Base-by-base conservation (phyloP, 1,140 invertebrate genomes). In the Samia ricini region DNA sequence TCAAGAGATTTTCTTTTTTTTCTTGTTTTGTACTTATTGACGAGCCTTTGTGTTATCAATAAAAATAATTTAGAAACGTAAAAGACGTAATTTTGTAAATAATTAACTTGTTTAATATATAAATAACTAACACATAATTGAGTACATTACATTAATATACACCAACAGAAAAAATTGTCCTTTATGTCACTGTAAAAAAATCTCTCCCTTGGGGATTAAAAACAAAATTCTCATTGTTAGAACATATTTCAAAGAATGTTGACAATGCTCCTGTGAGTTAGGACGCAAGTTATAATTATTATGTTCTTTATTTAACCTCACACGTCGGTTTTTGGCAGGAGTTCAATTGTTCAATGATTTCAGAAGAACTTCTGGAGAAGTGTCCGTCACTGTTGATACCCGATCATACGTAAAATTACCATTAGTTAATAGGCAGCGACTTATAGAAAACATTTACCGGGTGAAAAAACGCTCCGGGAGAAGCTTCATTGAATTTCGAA, bases 361-460 rank as follows among this genome's bases (percentile, higher is more conserved):
- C n/a, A 15, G 7, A 15, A 15, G 33, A 15, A 42, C 33, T 42
- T 8, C 15, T 42, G 12, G 33, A 42, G 33, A 12, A 42, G 33
- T 15, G 33, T 42, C 12, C 33, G 33, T 42, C 12, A 42, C 33
- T 58, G 67, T 68, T 48, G 42, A 69, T 64, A 76, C 24, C 74
- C 70, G 67, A 29, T 69, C 67, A 63, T 56, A 63, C 64, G 75
- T 66, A 75, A 73, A 81, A 79, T 77, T 56, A 49, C 24, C 48
- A 65, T 42, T 1, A 57, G 19, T 55, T 55, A 55, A 52, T 42
- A 15, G 33, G 12, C 33, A 42, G 33, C n/a, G 1, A 15, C 33
- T 42, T 42, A 12, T 3, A 42, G 10, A 42, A 42, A 42, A 42
- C 12, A 42, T 42, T 42, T 15, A 15, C 33, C n/a, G 4, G 2